phyloP scores from a whole-genome alignment of 1,140 invertebrate genomes.

The Asobara japonica region DNA sequence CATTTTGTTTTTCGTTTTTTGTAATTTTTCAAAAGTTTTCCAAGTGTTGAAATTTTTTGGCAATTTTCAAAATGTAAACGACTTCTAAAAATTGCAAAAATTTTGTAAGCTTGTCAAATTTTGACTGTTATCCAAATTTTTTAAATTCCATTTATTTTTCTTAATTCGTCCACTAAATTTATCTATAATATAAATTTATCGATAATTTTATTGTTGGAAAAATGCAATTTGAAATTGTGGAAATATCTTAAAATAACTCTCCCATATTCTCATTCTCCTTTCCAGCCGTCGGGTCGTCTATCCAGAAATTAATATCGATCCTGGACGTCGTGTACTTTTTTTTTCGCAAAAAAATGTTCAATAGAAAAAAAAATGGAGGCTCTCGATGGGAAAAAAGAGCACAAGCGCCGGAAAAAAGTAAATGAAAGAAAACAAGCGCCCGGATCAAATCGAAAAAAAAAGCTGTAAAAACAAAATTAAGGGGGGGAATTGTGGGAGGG shows the following conservation, averaged over 20 bases:
- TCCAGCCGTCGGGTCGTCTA: conserved; percentile 17
- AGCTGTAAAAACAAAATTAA: neutral
- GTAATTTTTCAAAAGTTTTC: too few relatives aligned
- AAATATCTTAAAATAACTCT: neutral
- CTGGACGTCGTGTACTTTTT: conserved; percentile 17
- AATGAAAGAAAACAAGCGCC: conserved; percentile 11
- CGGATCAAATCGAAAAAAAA: neutral
- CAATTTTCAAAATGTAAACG: too few relatives aligned
- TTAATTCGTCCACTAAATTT: too few relatives aligned
- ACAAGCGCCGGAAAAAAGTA: conserved; percentile 13
- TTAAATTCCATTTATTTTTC: too few relatives aligned
- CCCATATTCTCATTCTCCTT: neutral
- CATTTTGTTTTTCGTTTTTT: too few relatives aligned
- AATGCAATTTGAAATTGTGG: too few relatives aligned
- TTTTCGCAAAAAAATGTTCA: conserved; percentile 14
- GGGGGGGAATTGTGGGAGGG: neutral
- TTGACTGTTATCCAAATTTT: too few relatives aligned
- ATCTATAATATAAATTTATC: too few relatives aligned
- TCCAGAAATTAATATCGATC: conserved; percentile 36
- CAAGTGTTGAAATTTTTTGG: too few relatives aligned
- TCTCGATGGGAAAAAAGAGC: neutral
- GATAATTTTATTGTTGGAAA: too few relatives aligned
- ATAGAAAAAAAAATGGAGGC: conserved; percentile 10
- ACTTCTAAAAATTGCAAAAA: too few relatives aligned
- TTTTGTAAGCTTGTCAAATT: too few relatives aligned